Base-by-base conservation (phyloP, 2,797 vertebrate genomes). In the Dendrocincla tyrannina region DNA sequence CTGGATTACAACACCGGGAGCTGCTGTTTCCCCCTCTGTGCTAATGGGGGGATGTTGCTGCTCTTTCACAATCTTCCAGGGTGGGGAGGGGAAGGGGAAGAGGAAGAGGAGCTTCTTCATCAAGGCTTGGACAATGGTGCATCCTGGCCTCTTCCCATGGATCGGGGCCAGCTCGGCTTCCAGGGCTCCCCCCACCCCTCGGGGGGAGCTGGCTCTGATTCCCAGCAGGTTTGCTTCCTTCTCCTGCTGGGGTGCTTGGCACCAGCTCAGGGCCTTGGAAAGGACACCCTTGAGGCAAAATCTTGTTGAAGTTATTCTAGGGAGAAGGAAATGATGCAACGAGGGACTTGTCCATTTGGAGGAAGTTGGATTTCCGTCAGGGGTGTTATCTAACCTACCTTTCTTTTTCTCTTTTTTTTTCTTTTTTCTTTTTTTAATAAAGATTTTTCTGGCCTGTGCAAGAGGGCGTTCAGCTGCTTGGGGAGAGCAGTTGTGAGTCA, bases 311-410 rank as follows among this genome's bases (percentile, higher is more conserved):
- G 95, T 88, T 95, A 91, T 96, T 96, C 95, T 97, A 76, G 89
- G 94, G 73, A 97, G 92, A 91, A 95, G 97, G 97, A 97, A 97
- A 95, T 97, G 95, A 95, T 94, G 97, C 96, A 97, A 95, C 24
- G n/a, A 96, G 91, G 82, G 94, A 85, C 95, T 94, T 90, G 94
- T 94, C 91, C 95, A 53, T 50, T 93, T 85, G 95, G 85, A 95
- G 96, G 96, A 97, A 96, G 96, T 86, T 93, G 95, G 91, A 76
- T 97, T 97, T 97, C 97, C 84, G 81, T 81, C 41, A 11, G 10
- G 95, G 89, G 60, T 1, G 10, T 95, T 95, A 78, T 91, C 94
- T 91, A 28, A 91, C 75, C 66, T 78, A 72, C 63, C 88, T 95
- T 84, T 27, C 37, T 9, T 56, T 39, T 35, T 9, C 2, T 9